These are phyloP conservation scores for Pangasianodon hypophthalmus DNA, from an alignment of 2,113 vertebrate genomes.

Conservation along the genomic window DNA sequence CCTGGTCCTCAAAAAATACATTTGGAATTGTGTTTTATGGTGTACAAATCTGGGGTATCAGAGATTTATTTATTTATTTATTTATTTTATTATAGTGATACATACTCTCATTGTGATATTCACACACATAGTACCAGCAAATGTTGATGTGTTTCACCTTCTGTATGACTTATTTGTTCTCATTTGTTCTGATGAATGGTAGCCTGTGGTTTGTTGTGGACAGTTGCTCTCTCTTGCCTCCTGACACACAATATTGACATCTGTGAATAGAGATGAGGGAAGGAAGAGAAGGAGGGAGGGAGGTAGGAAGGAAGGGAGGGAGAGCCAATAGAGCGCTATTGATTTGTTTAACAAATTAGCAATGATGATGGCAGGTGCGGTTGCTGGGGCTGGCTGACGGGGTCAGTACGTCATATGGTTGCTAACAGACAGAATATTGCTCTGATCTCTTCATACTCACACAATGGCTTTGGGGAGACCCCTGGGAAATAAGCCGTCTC, in stretches of 20 bases:
- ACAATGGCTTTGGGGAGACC: constrained; percentile 78
- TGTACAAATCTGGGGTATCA: background rate
- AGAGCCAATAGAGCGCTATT: constrained; percentile 69
- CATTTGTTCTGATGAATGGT: background rate
- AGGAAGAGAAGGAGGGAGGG: constrained; percentile 27
- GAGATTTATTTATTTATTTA: background rate
- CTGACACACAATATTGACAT: constrained; percentile 28
- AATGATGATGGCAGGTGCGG: constrained; percentile 76
- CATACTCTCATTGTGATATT: background rate
- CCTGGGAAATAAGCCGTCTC: constrained; percentile 80
- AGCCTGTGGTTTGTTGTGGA: constrained; percentile 39
- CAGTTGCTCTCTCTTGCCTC: constrained; percentile 35
- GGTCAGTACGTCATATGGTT: constrained; percentile 79
- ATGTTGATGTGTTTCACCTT: background rate
- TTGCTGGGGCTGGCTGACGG: constrained; percentile 55
- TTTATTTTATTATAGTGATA: background rate
- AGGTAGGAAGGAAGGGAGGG: constrained; percentile 48
- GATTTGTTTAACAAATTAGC: constrained; percentile 84
- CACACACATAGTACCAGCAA: background rate
- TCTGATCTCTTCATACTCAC: constrained; percentile 80
- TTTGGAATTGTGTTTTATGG: constrained; percentile 17
- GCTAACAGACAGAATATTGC: constrained; percentile 82
- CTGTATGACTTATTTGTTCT: background rate
- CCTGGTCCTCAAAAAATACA: background rate
- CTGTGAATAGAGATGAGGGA: constrained; percentile 32